Conservation (phyloP, 2,113 vertebrate species). For the Dipodomys ordii region DNA sequence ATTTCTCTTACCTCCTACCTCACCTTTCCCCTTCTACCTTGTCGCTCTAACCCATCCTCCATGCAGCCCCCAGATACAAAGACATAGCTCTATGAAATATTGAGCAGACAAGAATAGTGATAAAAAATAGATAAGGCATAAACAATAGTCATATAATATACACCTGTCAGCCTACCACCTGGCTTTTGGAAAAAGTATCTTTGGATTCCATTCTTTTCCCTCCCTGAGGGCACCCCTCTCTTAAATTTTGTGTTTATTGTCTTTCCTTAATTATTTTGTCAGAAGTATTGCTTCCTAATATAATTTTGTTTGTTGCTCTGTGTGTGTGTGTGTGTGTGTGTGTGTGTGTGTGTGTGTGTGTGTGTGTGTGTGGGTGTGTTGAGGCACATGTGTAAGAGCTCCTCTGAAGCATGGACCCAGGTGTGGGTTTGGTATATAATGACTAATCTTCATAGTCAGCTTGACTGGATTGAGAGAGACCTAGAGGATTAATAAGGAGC, state of each 20-base stretch:
- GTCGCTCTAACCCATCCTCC: neutral
- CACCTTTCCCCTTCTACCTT: neutral
- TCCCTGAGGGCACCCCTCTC: neutral
- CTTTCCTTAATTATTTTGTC: neutral
- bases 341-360: neutral
- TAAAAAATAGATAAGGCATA: constrained; percentile 64
- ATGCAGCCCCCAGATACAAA: neutral
- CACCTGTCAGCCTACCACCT: neutral
- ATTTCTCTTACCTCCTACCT: neutral
- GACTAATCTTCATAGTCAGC: too few species aligned
- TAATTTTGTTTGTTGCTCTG: neutral
- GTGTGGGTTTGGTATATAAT: neutral
- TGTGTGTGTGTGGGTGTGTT: neutral
- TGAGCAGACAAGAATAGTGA: constrained; percentile 58
- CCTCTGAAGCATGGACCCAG: neutral
- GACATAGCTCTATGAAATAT: constrained; percentile 64
- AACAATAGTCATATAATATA: neutral
- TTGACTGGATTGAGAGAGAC: too few species aligned
- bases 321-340: neutral
- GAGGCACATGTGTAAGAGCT: neutral
- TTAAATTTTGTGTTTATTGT: neutral
- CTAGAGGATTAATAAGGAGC: too few species aligned
- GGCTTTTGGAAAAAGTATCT: neutral
- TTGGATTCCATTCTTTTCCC: neutral
- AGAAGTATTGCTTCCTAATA: neutral